phyloP scores from a whole-genome alignment of 1,140 invertebrate genomes.

The Mya arenaria region DNA sequence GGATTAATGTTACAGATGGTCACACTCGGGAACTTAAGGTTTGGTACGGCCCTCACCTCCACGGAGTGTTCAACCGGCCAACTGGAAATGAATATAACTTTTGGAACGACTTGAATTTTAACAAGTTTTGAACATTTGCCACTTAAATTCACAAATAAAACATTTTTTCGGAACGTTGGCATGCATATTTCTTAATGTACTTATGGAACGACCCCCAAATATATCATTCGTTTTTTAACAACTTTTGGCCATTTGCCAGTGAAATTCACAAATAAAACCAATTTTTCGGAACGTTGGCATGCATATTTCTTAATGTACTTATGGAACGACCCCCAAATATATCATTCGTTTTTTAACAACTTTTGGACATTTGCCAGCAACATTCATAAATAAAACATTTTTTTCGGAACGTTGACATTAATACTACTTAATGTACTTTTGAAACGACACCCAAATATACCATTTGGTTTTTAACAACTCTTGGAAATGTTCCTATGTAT shows the following conservation, averaged over 20 bases:
- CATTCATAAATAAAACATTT: not conserved
- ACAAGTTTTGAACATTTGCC: not conserved
- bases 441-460: not conserved
- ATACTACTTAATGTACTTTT: too few relatives aligned
- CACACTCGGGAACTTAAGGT: constrained; percentile 78
- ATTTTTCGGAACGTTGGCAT: not conserved
- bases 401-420: not conserved
- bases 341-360: not conserved
- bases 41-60: constrained; percentile 56
- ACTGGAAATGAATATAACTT: not conserved
- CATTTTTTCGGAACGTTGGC: not conserved
- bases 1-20: constrained; percentile 81
- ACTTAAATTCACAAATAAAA: not conserved
- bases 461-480: not conserved
- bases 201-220: not conserved
- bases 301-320: not conserved
- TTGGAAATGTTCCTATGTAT: not conserved
- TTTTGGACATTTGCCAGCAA: not conserved
- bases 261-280: not conserved
- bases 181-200: not conserved
- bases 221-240: not conserved
- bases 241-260: not conserved
- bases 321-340: not conserved
- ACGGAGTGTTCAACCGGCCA: constrained; percentile 73
- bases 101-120: not conserved